Base-by-base conservation (phyloP, 2,797 vertebrate genomes). In the Galagoides demidoff region DNA sequence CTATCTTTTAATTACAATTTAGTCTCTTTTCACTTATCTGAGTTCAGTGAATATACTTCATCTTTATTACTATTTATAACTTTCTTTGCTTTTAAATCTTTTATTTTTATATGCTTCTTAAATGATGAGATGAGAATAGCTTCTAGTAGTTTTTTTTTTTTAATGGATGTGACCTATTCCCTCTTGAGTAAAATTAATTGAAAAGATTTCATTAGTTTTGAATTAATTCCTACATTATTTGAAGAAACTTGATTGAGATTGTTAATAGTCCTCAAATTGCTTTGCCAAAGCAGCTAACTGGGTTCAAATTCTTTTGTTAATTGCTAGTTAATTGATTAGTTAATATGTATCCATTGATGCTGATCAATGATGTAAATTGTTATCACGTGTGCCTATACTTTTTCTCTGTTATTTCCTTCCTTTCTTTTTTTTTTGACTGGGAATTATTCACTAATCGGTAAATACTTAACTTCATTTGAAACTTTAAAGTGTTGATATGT, bases 321-420 rank as follows among this genome's bases (percentile, higher is more conserved):
- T 93, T 89, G 37, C 9, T 90, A 87, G n/a, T 17, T 83, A 95
- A 95, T 70, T 95, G 64, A 64, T 93, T 73, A 86, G 68, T 83
- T 86, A 59, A 91, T 82, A 45, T 85, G 20, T 49, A 57, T 39
- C 8, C 29, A 74, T 86, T 57, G 17, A 55, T 73, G 14, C 14
- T 73, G 34, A 82, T 49, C 43, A 61, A 8, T 77, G 5, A 64
- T 17, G n/a, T 84, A 37, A n/a, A 86, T 68, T 85, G 5, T 20
- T 79, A 45, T 22, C 4, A 57, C 20, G 10, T 27, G 3, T 74
- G 20, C 34, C 4, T 63, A 4, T 34, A 68, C 73, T 77, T 85
- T 31, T 73, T 9, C 49, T 1, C 1, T 68, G 83, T 73, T n/a
- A 31, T n/a, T 37, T 87, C 5, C 16, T 7, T 68, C 31, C 74